phyloP scores from a whole-genome alignment of 2,888 invertebrate genomes.

The Caenorhabditis drosophilae region DNA sequence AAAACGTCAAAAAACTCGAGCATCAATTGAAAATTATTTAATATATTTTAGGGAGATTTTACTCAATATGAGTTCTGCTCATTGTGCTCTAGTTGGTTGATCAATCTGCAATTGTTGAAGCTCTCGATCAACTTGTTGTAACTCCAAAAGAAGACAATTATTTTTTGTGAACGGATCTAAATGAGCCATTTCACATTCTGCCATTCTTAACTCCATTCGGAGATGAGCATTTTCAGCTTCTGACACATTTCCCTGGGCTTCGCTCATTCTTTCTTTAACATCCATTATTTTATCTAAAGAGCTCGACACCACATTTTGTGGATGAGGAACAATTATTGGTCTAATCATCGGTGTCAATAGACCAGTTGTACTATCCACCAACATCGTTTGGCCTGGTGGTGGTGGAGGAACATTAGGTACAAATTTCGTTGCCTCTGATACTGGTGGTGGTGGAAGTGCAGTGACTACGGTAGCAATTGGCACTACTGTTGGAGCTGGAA shows the following conservation, averaged over 20 bases:
- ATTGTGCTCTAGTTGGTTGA: conserved; percentile 1
- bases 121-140: conserved; percentile 55
- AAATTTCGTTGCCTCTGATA: conserved; percentile 12
- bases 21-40: no score
- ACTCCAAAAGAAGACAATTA: conserved; percentile 57
- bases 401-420: conserved; percentile 10
- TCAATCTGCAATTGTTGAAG: conserved; percentile 48
- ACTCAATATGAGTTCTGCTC: no score
- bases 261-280: conserved; percentile 62
- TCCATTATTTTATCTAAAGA: conserved; percentile 62
- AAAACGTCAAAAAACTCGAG: no score
- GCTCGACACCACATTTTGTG: conserved; percentile 60
- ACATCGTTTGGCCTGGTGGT: conserved; percentile 22
- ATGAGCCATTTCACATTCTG: conserved; percentile 57
- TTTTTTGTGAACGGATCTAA: conserved; percentile 63
- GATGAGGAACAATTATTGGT: conserved; percentile 40
- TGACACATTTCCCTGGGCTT: conserved; percentile 35
- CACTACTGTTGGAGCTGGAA: conserved; percentile 7
- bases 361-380: conserved; percentile 28
- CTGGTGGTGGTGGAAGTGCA: conserved; percentile 7
- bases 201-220: conserved; percentile 59
- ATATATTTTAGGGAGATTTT: no score
- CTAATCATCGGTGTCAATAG: conserved; percentile 31
- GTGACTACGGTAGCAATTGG: conserved; percentile 2
- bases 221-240: conserved; percentile 49